A percentile compares a stretch with the other conserved stretches of the same genome.
phyloP scores from a whole-genome alignment of 2,113 vertebrate species.

The Hassar affinis region DNA sequence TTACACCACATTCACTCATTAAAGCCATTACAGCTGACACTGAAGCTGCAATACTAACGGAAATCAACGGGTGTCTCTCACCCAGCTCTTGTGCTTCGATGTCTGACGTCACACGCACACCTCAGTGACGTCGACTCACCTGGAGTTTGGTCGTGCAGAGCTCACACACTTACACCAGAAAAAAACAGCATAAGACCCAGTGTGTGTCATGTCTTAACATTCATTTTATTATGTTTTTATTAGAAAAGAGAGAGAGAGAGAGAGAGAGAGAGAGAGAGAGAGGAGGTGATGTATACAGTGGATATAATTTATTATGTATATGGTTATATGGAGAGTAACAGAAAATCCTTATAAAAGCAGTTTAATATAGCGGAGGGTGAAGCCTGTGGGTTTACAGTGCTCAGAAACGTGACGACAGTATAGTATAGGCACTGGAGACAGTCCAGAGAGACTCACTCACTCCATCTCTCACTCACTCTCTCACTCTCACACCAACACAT shows the following conservation, averaged over 20 bases:
- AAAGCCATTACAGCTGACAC: background rate
- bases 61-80: no score
- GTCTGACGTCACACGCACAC: slow-evolving; percentile 17
- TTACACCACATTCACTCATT: no score
- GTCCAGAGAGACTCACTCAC: slow-evolving; percentile 2
- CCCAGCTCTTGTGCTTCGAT: background rate
- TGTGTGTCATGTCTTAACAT: background rate
- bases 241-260: slow-evolving; percentile 15
- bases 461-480: no score
- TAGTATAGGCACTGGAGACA: slow-evolving; percentile 39
- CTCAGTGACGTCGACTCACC: no score
- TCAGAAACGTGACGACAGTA: slow-evolving; percentile 45
- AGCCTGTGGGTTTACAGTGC: slow-evolving; percentile 51
- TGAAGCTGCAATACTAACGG: background rate
- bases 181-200: background rate
- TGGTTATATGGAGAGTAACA: slow-evolving; percentile 38
- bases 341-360: slow-evolving; percentile 19
- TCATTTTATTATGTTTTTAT: slow-evolving; percentile 33
- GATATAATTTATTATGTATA: slow-evolving; percentile 46
- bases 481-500: background rate
- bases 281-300: slow-evolving; percentile 44
- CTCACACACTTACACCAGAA: background rate
- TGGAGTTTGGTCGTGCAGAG: background rate
- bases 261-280: slow-evolving; percentile 1
- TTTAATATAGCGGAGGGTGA: slow-evolving; percentile 22